phyloP scores from a whole-genome alignment of 1,140 invertebrate species.

The Diprion similis region DNA sequence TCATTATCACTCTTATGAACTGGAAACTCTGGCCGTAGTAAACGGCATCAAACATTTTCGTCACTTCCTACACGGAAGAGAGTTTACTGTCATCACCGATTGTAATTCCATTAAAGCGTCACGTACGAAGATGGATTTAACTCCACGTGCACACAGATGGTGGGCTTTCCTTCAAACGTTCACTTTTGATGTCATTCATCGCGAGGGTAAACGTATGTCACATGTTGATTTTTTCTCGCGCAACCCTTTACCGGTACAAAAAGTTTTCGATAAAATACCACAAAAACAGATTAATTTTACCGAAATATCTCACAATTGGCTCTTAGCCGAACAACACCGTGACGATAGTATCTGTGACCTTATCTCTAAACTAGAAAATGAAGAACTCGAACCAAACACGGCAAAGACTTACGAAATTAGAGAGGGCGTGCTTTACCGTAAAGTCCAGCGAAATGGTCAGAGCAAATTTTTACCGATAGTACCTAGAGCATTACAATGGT shows the following conservation, averaged over 20 bases:
- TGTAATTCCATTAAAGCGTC: conserved; percentile 47
- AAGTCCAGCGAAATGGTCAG: too few relatives aligned
- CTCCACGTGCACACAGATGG: conserved; percentile 45
- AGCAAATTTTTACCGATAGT: too few relatives aligned
- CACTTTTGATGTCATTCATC: conserved; percentile 33
- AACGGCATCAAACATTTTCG: conserved; percentile 44
- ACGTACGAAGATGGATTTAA: conserved; percentile 43
- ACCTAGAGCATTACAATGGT: too few relatives aligned
- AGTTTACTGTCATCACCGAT: conserved; percentile 31
- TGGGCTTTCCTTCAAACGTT: conserved; percentile 44
- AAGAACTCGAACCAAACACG: too few relatives aligned
- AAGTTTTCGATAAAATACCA: too few relatives aligned
- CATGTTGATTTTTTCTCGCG: conserved; percentile 28
- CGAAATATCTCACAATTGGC: too few relatives aligned
- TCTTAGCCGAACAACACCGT: too few relatives aligned
- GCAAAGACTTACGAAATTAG: too few relatives aligned
- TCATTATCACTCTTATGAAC: conserved; percentile 45
- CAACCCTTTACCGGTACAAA: conserved; percentile 12
- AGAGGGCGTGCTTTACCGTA: too few relatives aligned
- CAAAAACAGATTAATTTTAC: too few relatives aligned
- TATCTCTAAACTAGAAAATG: too few relatives aligned
- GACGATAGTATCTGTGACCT: too few relatives aligned
- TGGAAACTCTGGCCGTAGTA: conserved; percentile 45
- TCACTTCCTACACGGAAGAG: conserved; percentile 41
- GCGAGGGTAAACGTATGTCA: conserved; percentile 22